Conservation (phyloP, 2,797 vertebrate species). For the Phalanger gymnotis region DNA sequence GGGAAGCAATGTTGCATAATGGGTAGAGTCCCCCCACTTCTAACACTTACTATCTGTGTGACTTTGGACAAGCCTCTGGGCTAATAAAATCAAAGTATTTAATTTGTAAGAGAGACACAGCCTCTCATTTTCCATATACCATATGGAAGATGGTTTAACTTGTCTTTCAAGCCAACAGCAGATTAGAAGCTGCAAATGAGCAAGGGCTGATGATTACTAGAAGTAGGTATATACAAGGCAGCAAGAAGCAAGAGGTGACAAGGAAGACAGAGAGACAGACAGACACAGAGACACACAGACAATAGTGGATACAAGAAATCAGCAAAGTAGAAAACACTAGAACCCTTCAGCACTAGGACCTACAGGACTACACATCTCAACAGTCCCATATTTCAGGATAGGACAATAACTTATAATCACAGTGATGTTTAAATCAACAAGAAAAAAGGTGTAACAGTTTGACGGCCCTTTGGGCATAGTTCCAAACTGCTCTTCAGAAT, state of each 20-base stretch:
- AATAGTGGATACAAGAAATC: background rate
- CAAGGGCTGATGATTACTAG: background rate
- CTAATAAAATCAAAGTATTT: background rate
- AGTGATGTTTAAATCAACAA: background rate
- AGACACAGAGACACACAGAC: background rate
- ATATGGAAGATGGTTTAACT: background rate
- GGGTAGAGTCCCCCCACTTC: background rate
- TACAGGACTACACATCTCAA: background rate
- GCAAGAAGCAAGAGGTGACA: background rate
- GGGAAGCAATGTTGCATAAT: background rate
- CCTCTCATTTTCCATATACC: background rate
- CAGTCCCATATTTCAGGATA: background rate
- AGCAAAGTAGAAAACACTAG: background rate
- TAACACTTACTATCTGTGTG: background rate
- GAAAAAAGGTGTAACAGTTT: background rate
- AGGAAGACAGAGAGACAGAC: background rate
- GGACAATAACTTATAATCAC: background rate
- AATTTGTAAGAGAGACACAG: background rate
- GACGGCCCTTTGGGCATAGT: too few relatives aligned
- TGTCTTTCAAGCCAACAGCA: background rate
- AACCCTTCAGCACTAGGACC: background rate
- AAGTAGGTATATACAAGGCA: background rate
- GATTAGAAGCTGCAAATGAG: background rate
- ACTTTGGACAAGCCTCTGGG: background rate
- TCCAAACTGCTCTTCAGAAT: too few relatives aligned